These are phyloP conservation scores for Dolichallabes microphthalmus DNA, from an alignment of 2,113 vertebrate genomes.

Conservation along the genomic window DNA sequence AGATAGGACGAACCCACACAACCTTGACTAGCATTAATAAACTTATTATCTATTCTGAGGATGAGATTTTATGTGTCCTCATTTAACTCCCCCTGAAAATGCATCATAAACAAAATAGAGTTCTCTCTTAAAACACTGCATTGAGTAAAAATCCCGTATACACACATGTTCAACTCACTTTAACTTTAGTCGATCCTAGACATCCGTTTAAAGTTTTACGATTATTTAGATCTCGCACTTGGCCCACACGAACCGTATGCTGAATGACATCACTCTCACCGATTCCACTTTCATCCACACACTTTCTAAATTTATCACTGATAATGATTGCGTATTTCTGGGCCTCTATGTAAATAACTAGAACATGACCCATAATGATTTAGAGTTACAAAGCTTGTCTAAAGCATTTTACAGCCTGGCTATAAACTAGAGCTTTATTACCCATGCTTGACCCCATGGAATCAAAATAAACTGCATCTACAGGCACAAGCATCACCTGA, in stretches of 20 bases:
- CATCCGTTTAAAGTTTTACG: neutral
- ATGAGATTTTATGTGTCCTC: slow-evolving; percentile 9
- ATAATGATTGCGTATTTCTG: neutral
- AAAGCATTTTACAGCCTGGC: slow-evolving; percentile 1
- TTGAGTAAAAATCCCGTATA: neutral
- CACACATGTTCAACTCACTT: neutral
- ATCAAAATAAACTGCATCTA: neutral
- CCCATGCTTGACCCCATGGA: neutral
- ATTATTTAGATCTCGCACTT: neutral
- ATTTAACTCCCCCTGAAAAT: neutral
- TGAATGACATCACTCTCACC: neutral
- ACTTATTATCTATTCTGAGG: neutral
- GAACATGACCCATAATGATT: neutral
- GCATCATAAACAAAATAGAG: neutral
- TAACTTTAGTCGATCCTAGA: neutral
- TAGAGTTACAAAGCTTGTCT: neutral
- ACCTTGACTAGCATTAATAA: slow-evolving; percentile 54
- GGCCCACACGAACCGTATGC: neutral
- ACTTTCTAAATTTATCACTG: neutral
- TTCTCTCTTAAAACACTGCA: neutral
- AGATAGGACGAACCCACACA: slow-evolving; percentile 49
- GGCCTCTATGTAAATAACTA: slow-evolving; percentile 20
- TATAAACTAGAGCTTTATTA: slow-evolving; percentile 17
- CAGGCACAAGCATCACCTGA: neutral
- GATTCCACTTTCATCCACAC: neutral